Base-by-base conservation (phyloP, 2,888 invertebrate species). In the Catocala sponsa region DNA sequence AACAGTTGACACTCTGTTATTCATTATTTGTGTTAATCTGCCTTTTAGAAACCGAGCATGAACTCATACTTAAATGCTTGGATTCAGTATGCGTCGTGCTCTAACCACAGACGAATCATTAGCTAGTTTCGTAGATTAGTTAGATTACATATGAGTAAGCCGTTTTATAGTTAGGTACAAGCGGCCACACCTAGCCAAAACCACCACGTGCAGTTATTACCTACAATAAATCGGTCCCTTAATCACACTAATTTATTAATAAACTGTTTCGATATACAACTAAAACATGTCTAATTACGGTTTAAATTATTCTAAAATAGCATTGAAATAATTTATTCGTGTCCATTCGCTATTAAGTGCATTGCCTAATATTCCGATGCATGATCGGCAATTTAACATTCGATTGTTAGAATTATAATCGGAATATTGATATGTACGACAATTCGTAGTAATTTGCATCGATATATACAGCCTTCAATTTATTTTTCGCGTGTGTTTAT, bases 71-170 rank as follows among this genome's bases (percentile, higher is more conserved):
- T 25, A 2, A 25, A 25, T 2, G 25, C 25, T 25, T 25, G 0
- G 1, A 25, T 25, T 2, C 25, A 25, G 25, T 25, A 25, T 25
- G 12, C 44, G 44, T 47, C 15, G 47, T 5, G 13, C 2, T 47
- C 25, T 42, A 63, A 9, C n/a, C 25, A 44, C 55, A 58, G 55
- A 66, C 44, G 63, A 59, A 56, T 60, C 61, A 65, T 72, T 65
- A 65, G 52, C 60, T 73, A 59, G 63, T 73, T 70, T 68, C 48
- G 59, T 60, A 54, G 63, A 38, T 38, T 38, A 38, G 61, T 60
- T 25, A 25, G 25, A 25, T 25, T 61, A 58, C 56, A 65, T 13
- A 55, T 65, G 63, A 55, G 59, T 56, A 60, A 68, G 47, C 35
- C 55, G 50, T 42, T 44, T 12, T 47, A 44, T 38, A 58, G 49